Evolutionary conservation across 1,140 invertebrate genomes (phyloP).

Genomic region (Monomorium pharaonis): DNA sequence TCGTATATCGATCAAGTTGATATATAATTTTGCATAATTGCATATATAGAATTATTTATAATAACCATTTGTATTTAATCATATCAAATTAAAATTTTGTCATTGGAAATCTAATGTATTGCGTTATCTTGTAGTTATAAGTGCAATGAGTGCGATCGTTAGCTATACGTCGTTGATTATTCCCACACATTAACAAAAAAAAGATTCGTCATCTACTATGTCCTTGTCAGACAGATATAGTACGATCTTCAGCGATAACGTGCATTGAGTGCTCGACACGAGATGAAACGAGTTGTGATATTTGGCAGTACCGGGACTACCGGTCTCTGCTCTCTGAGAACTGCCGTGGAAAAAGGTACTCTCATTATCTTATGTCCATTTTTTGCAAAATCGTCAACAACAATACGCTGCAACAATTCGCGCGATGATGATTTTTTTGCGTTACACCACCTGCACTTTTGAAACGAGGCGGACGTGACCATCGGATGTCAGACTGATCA

Average conservation of each 20-base stretch:
- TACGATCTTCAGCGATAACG: not conserved
- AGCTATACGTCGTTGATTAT: not conserved
- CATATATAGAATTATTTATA: too few relatives aligned
- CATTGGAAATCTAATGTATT: not conserved
- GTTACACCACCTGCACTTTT: too few relatives aligned
- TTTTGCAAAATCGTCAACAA: not conserved
- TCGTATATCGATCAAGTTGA: too few relatives aligned
- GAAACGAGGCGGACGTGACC: too few relatives aligned
- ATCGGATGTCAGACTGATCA: too few relatives aligned
- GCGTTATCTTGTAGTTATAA: not conserved
- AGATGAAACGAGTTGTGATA: slow-evolving; percentile 89
- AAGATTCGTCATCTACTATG: slow-evolving; percentile 14
- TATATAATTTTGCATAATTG: too few relatives aligned
- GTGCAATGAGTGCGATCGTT: too few relatives aligned
- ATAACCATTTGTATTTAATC: too few relatives aligned
- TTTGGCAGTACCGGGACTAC: slow-evolving; percentile 94
- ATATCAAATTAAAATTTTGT: too few relatives aligned
- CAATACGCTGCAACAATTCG: too few relatives aligned
- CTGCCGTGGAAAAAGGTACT: slow-evolving; percentile 91
- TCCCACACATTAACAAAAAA: not conserved
- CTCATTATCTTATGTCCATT: too few relatives aligned
- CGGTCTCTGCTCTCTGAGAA: slow-evolving; percentile 90
- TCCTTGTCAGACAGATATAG: not conserved
- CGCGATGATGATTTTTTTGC: too few relatives aligned
- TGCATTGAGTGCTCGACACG: not conserved